These are phyloP conservation scores for Pecten maximus DNA, from an alignment of 2,888 invertebrate genomes.

Conservation along the genomic window DNA sequence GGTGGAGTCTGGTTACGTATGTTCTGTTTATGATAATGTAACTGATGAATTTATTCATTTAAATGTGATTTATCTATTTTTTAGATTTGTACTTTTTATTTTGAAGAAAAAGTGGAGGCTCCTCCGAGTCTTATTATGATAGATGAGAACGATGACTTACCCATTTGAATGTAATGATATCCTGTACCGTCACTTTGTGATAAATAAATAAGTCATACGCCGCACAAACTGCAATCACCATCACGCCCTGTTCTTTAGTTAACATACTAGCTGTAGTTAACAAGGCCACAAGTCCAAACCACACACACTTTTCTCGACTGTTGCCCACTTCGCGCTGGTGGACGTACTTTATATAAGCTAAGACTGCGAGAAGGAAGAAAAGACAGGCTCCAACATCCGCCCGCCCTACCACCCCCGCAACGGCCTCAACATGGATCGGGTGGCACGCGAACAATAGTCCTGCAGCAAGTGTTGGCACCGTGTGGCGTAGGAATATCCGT, in stretches of 20 bases:
- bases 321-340: conserved; percentile 59
- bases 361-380: conserved; percentile 93
- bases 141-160: conserved; percentile 61
- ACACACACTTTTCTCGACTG: conserved; percentile 56
- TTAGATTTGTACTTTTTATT: neutral
- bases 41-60: neutral
- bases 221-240: conserved; percentile 94
- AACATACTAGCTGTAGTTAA: conserved; percentile 92
- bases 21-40: neutral
- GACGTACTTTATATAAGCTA: conserved; percentile 88
- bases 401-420: conserved; percentile 93
- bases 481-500: conserved; percentile 80
- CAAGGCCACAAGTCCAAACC: conserved; percentile 87
- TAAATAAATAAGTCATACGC: conserved; percentile 91
- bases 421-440: conserved; percentile 98
- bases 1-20: too few relatives aligned
- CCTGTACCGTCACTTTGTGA: conserved; percentile 71
- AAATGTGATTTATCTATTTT: neutral
- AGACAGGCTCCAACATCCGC: conserved; percentile 96
- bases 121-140: neutral
- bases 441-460: conserved; percentile 96
- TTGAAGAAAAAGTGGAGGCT: too few relatives aligned
- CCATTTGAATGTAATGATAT: conserved; percentile 68
- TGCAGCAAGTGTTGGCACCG: conserved; percentile 87
- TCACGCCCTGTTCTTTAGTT: conserved; percentile 97